Base-by-base conservation (phyloP, 2,797 vertebrate genomes). In the Crax fasciolata region DNA sequence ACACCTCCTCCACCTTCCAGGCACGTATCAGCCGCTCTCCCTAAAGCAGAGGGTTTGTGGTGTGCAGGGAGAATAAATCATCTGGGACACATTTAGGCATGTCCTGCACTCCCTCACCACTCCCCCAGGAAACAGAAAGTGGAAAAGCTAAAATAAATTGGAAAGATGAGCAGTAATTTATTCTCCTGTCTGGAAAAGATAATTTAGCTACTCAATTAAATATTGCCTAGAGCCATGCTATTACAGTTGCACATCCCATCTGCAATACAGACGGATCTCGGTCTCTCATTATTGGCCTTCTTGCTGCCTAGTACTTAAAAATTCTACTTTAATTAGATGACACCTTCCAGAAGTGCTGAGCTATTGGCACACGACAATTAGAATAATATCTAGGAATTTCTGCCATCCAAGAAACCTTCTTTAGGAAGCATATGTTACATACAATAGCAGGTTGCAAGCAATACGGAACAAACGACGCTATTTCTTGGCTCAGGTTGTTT, bases 201-300 rank as follows among this genome's bases (percentile, higher is more conserved):
- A 97, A 93, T 95, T 96, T 96, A 95, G 95, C 94, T 91, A 92
- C 92, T 96, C 93, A 97, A 97, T 95, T 97, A 97, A 96, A 96
- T 82, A 96, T 77, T 83, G 93, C 93, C 95, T 74, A 63, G 77
- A 96, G 95, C 90, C 78, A 80, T 70, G 87, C 90, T 85, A 78
- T 95, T 94, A 90, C 65, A 91, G 68, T 51, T 93, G 89, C 87
- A 92, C 83, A 62, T 84, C 88, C 93, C 94, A 92, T 93, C 94
- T 93, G 86, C 88, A 95, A 90, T 84, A 87, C 89, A 95, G 91
- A 93, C 41, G 25, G 85, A 89, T 95, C 91, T 94, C 92, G 41
- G 79, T 94, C 78, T 95, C 90, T 70, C 92, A 84, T 95, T 96
- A 94, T 84, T 93, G 86, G 75, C 54, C 87, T 92, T 94, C 87